Evolutionary conservation across 2,888 invertebrate species (phyloP).

Genomic region (Saturnia pavonia): DNA sequence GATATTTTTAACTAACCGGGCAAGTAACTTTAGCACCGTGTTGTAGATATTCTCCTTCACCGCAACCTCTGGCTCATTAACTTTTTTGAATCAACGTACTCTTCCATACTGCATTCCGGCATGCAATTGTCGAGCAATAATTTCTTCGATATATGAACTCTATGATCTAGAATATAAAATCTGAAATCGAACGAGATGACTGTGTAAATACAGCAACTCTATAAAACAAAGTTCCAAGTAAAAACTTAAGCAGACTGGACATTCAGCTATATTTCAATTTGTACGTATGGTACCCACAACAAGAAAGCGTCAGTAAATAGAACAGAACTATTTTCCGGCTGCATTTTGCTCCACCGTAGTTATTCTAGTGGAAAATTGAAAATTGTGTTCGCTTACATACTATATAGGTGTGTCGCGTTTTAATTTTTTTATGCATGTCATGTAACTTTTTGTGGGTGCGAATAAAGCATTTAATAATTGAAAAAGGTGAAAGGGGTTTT

Average conservation of each 20-base stretch:
- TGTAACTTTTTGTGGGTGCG: neutral
- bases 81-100: neutral
- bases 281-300: neutral
- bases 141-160: neutral
- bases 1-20: neutral
- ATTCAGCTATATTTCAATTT: slow-evolving; percentile 1
- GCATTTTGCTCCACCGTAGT: slow-evolving; percentile 16
- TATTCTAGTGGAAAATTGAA: slow-evolving; percentile 29
- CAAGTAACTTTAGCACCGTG: neutral
- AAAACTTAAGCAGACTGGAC: slow-evolving; percentile 4
- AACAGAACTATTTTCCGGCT: slow-evolving; percentile 13
- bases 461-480: too few relatives aligned
- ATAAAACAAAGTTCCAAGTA: neutral
- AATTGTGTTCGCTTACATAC: slow-evolving; percentile 27
- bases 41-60: neutral
- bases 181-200: neutral
- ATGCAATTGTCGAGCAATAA: neutral
- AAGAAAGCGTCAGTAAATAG: slow-evolving; percentile 2
- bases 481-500: too few relatives aligned
- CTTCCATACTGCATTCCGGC: too few relatives aligned
- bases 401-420: neutral
- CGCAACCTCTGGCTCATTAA: neutral
- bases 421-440: neutral
- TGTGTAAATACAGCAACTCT: neutral
- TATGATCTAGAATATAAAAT: neutral